Conservation (phyloP, 2,113 vertebrate species). For the Sitta europaea region DNA sequence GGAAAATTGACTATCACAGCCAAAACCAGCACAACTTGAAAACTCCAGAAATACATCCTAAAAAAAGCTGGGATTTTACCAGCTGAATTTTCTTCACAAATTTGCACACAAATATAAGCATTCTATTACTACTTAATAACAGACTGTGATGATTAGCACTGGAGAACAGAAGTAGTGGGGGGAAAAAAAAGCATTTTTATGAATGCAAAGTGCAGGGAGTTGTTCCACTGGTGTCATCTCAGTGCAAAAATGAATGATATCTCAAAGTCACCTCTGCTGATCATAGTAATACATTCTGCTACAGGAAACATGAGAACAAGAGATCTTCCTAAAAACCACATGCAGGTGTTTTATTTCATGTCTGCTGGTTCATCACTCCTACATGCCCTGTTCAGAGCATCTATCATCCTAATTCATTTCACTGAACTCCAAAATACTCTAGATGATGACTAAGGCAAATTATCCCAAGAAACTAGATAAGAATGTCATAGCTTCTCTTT, state of each 20-base stretch:
- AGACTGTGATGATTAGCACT: neutral
- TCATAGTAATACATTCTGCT: neutral
- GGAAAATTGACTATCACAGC: neutral
- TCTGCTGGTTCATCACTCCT: neutral
- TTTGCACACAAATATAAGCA: neutral
- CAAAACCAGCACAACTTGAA: neutral
- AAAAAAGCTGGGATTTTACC: neutral
- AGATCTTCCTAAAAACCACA: neutral
- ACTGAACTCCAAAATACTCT: neutral
- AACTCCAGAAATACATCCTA: neutral
- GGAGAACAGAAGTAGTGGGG: neutral
- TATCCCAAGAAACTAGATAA: neutral
- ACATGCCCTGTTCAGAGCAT: neutral
- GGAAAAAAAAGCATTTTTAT: neutral
- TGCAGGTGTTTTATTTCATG: neutral
- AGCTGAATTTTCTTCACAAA: neutral
- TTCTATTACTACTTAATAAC: neutral
- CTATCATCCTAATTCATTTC: neutral
- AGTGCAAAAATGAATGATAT: neutral
- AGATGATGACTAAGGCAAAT: neutral
- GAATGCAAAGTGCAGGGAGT: neutral
- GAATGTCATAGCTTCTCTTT: neutral
- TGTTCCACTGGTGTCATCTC: neutral
- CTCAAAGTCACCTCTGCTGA: neutral
- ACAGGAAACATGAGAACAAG: neutral